These are phyloP conservation scores for Chelonus formosanus DNA, from an alignment of 2,888 invertebrate species.

Conservation along the genomic window DNA sequence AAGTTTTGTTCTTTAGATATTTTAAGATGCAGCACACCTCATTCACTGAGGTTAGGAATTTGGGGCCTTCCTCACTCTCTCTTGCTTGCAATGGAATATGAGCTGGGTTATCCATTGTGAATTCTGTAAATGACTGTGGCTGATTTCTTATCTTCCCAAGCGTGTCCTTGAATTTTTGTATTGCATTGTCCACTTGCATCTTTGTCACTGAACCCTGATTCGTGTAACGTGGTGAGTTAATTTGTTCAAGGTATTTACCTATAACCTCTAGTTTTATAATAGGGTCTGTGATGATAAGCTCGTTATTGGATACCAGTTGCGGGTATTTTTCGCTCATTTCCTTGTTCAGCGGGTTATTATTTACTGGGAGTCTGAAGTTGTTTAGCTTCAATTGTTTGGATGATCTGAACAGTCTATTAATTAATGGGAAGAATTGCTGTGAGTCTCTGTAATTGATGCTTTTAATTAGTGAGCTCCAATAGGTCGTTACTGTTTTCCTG, in stretches of 20 bases:
- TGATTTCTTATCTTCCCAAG: not conserved
- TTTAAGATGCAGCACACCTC: not conserved
- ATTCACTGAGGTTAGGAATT: not conserved
- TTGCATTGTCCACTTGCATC: slow-evolving; percentile 4
- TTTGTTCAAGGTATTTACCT: not conserved
- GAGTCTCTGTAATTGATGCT: not conserved
- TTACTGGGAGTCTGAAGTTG: not conserved
- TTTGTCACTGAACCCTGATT: slow-evolving; percentile 10
- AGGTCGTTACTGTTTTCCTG: not conserved
- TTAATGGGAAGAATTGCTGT: not conserved
- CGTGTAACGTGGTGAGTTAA: slow-evolving; percentile 20
- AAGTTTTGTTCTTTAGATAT: slow-evolving; percentile 27
- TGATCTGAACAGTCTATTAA: not conserved
- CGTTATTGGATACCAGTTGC: too few relatives aligned
- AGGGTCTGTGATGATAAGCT: not conserved
- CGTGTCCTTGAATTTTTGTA: not conserved
- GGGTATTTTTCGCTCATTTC: too few relatives aligned
- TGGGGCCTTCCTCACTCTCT: not conserved
- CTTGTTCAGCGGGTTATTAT: too few relatives aligned
- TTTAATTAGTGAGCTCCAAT: not conserved
- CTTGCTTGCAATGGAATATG: not conserved
- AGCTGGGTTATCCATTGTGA: slow-evolving; percentile 15
- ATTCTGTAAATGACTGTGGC: not conserved
- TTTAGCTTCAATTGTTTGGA: not conserved
- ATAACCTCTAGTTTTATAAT: not conserved